A percentile compares a stretch with the other conserved stretches of the same genome.
Evolutionary conservation across 2,113 vertebrate genomes (phyloP).

Genomic region (Callocephalon fimbriatum): DNA sequence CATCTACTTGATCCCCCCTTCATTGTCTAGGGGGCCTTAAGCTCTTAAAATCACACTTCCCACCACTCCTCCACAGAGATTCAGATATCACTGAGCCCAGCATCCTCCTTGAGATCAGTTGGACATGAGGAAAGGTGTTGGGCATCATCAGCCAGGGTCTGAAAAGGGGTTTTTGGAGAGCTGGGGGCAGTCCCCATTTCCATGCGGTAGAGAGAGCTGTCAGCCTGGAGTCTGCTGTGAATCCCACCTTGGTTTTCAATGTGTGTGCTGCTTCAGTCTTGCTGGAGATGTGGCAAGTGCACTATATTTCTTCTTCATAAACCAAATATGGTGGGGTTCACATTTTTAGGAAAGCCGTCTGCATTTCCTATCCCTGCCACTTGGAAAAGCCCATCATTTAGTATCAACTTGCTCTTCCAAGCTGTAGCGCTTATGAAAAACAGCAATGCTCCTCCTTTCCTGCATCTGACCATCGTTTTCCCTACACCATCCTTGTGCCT

Average conservation of each 20-base stretch:
- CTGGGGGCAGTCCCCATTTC: not conserved
- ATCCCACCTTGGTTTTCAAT: not conserved
- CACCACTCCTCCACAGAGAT: not conserved
- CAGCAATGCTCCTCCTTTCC: not conserved
- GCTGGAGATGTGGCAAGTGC: not conserved
- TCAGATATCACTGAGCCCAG: not conserved
- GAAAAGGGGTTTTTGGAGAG: not conserved
- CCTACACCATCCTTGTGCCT: accelerated
- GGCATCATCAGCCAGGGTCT: not conserved
- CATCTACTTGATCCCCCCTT: not conserved
- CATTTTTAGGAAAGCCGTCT: not conserved
- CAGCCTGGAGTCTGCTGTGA: not conserved
- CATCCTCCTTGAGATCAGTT: accelerated
- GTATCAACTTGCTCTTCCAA: not conserved
- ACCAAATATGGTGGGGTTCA: not conserved
- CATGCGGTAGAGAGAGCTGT: not conserved
- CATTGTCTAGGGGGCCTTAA: not conserved
- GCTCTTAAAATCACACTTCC: not conserved
- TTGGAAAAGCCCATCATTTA: not conserved
- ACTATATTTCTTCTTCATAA: not conserved
- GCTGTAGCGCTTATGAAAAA: not conserved
- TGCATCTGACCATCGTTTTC: not conserved
- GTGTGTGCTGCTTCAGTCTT: not conserved
- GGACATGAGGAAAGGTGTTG: not conserved
- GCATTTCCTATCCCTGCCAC: not conserved